Base-by-base conservation (phyloP, 37 sponge, comb jelly and placozoan species). In the Hormiphora californensis region DNA sequence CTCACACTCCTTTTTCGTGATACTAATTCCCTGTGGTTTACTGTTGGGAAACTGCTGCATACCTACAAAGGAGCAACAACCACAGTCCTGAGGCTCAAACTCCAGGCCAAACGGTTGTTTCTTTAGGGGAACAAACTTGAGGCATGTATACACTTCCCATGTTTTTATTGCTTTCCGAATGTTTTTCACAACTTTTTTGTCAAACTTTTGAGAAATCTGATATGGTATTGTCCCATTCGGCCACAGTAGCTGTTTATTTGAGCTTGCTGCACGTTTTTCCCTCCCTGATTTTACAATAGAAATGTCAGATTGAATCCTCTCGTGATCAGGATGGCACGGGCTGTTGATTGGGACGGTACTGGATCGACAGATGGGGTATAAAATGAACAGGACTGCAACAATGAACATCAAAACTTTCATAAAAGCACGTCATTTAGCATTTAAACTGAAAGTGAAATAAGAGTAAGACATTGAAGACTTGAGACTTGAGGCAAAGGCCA, bases 21-120 rank as follows among this genome's bases (percentile, higher is more conserved):
- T 32, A 28, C 67, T 65, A 4, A 65, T 65, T 33, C 35, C 67
- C 17, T 65, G 67, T 28, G 67, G 67, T 19, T 65, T 27, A 31
- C 34, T 65, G 28, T 65, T 65, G 38, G 38, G 38, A 65, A 65
- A 65, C 4, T 27, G 37, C 17, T 65, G 67, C 19, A 35, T 35
- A 65, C 67, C 67, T 36, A 65, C 67, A 65, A 65, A 65, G 4
- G 67, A 65, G 17, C 67, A 65, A 17, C 67, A 65, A 19, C 67
- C 67, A 65, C 67, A 65, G 9, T 65, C 67, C 35, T 65, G 67
- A 31, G 67, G 67, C 35, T 65, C 67, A 65, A 65, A 65, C 35
- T 65, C 35, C 33, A 65, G 37, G 19, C 67, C 67, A 2, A 36
- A 32, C 7, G 67, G 32, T 28, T 65, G 38, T 36, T 65, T 65